Evolutionary conservation across 2,888 invertebrate genomes (phyloP).

Genomic region (Elegia similella): DNA sequence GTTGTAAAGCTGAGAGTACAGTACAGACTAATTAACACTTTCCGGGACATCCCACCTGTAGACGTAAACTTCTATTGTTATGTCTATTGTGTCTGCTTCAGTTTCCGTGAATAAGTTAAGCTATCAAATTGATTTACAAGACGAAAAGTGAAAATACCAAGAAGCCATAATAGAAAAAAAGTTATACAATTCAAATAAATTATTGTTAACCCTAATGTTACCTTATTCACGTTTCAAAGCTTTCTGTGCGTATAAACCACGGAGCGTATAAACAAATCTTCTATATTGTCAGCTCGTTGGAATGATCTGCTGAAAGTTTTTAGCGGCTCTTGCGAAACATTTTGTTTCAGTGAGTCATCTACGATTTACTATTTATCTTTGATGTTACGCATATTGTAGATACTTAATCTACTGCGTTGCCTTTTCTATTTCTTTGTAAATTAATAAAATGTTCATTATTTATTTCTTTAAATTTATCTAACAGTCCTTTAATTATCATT

Average conservation of each 20-base stretch:
- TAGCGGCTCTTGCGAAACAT: background rate
- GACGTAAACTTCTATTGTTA: too few relatives aligned
- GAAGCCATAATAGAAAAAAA: too few relatives aligned
- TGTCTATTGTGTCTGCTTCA: too few relatives aligned
- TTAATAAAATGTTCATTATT: background rate
- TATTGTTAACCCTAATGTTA: too few relatives aligned
- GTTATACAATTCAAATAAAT: too few relatives aligned
- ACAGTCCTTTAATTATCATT: too few relatives aligned
- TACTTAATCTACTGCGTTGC: background rate
- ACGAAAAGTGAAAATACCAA: too few relatives aligned
- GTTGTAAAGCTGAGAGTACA: too few relatives aligned
- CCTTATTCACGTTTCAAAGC: constrained; percentile 6
- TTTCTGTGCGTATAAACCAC: background rate
- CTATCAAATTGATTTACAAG: too few relatives aligned
- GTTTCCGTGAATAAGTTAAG: too few relatives aligned
- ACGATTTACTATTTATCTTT: background rate
- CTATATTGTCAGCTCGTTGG: constrained; percentile 10
- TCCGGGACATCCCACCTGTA: too few relatives aligned
- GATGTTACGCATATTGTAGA: background rate
- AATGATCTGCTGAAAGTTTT: constrained; percentile 10
- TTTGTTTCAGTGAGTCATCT: background rate
- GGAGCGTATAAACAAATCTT: constrained; percentile 9
- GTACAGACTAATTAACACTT: too few relatives aligned
- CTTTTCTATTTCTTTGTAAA: background rate
- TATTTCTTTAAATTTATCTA: background rate